Conservation (phyloP, 1,140 invertebrate species). For the Leucophenga varia region DNA sequence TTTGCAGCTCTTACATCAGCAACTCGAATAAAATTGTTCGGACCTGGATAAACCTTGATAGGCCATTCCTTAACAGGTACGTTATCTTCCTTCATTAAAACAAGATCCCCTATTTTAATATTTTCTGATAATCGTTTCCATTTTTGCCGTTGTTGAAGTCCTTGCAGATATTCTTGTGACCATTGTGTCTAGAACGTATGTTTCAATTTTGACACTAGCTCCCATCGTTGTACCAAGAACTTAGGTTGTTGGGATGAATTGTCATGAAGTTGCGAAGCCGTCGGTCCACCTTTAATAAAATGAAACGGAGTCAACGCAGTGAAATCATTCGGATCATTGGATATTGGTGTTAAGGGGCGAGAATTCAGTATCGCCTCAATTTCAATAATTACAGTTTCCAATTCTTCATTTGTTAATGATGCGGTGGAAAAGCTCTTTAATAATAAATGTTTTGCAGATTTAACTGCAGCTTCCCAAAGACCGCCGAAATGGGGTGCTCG, state of each 20-base stretch:
- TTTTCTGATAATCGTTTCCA: constrained; percentile 24
- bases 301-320: constrained; percentile 38
- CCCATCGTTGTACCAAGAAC: too few relatives aligned
- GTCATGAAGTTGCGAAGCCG: too few relatives aligned
- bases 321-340: constrained; percentile 28
- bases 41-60: constrained; percentile 23
- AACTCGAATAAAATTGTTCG: constrained; percentile 33
- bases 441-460: constrained; percentile 32
- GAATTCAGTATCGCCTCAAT: constrained; percentile 19
- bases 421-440: constrained; percentile 15
- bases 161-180: constrained; percentile 28
- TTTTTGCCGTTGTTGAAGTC: constrained; percentile 40
- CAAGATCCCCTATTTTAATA: constrained; percentile 36
- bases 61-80: constrained; percentile 45
- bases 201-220: too few relatives aligned
- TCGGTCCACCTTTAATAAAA: constrained; percentile 44
- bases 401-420: constrained; percentile 23
- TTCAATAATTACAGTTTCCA: constrained; percentile 15
- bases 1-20: constrained; percentile 29
- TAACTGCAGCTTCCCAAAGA: constrained; percentile 34
- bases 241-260: too few relatives aligned
- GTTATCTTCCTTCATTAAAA: constrained; percentile 49
- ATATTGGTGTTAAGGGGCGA: constrained; percentile 22
- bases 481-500: constrained; percentile 38
- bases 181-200: constrained; percentile 39